Percentiles rank a stretch among this genome's conserved stretches.
Conservation (phyloP, 2,888 invertebrate genomes). For the Xanthorhoe spadicearia region DNA sequence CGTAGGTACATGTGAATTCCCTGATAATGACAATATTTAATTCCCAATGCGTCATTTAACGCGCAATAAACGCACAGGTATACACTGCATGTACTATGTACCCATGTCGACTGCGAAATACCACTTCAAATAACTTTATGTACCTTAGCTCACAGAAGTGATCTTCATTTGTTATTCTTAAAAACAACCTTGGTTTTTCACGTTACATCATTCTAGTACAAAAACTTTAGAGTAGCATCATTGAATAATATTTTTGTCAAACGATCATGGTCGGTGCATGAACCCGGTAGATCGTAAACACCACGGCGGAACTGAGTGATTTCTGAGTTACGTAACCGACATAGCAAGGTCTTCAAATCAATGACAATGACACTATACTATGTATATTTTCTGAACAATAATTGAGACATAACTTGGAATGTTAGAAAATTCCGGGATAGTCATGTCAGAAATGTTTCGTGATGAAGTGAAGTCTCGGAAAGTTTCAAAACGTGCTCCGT, state of each 20-base stretch:
- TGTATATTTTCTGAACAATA: neutral
- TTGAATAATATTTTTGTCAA: constrained; percentile 55
- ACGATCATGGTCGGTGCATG: constrained; percentile 69
- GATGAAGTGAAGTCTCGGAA: no score
- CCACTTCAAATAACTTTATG: neutral
- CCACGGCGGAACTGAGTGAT: constrained; percentile 66
- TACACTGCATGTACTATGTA: no score
- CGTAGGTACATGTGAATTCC: neutral
- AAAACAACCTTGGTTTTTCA: constrained; percentile 11
- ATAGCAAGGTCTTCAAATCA: constrained; percentile 56
- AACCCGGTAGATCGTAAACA: constrained; percentile 65
- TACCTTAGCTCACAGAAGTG: neutral
- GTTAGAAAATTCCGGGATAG: no score
- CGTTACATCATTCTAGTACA: constrained; percentile 22
- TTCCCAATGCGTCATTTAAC: neutral
- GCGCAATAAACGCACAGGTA: neutral
- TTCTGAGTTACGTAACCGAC: constrained; percentile 60
- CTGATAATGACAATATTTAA: neutral
- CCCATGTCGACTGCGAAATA: no score
- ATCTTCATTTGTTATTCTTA: constrained; percentile 1
- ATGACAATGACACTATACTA: constrained; percentile 24
- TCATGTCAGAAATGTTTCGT: no score
- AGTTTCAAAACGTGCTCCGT: no score
- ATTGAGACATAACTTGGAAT: neutral
- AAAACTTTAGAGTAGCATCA: constrained; percentile 32